Conservation (phyloP, 1,140 invertebrate species). For the Magallana gigas region DNA sequence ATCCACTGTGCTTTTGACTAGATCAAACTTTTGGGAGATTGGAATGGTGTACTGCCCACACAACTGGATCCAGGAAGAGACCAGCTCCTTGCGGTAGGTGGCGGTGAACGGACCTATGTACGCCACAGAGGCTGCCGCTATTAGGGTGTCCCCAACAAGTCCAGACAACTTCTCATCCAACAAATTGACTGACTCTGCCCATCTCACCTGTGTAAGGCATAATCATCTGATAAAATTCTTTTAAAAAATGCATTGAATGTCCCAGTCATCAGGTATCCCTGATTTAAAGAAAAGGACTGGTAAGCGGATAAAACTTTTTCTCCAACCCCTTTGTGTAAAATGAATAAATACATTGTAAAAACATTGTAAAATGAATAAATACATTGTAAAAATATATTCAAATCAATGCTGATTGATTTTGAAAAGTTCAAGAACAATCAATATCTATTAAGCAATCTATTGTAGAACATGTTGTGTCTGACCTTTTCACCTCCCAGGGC, state of each 20-base stretch:
- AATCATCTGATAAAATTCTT: no score
- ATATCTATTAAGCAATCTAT: no score
- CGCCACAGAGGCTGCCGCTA: conserved; percentile 75
- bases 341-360: no score
- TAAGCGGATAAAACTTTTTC: no score
- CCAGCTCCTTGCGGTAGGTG: conserved; percentile 72
- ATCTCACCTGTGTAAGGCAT: conserved; percentile 83
- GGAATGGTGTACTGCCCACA: conserved; percentile 73
- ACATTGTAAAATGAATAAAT: no score
- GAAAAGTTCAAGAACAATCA: no score
- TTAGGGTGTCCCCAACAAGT: conserved; percentile 76
- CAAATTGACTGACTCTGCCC: conserved; percentile 86
- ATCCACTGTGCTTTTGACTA: conserved; percentile 88
- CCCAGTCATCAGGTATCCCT: no score
- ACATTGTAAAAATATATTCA: no score
- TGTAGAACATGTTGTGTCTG: not conserved
- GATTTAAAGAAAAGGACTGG: no score
- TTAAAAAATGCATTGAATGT: no score
- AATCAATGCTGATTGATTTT: no score
- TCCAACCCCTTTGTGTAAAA: no score
- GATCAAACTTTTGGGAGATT: conserved; percentile 80
- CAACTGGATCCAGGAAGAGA: conserved; percentile 69
- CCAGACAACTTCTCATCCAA: conserved; percentile 74
- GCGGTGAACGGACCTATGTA: conserved; percentile 77
- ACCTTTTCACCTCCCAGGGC: conserved; percentile 88